phyloP scores from a whole-genome alignment of 92 coral and sea anemone genomes.

The Blastomussa wellsi region DNA sequence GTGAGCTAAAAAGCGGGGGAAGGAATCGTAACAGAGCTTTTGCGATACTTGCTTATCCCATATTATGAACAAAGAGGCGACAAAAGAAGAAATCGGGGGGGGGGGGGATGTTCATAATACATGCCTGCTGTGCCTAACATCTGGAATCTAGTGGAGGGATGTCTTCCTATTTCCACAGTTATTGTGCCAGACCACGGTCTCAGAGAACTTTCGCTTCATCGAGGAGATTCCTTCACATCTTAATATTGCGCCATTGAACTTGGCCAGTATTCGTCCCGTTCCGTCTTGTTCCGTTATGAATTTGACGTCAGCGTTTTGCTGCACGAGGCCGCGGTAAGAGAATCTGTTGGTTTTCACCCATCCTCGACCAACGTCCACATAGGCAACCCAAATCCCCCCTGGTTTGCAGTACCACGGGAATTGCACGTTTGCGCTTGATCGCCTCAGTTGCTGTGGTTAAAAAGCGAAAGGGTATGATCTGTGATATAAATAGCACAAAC shows the following conservation, averaged over 20 bases:
- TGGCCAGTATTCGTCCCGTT: slow-evolving; percentile 43
- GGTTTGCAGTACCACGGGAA: slow-evolving; percentile 48
- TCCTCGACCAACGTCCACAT: slow-evolving; percentile 33
- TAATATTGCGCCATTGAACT: slow-evolving; percentile 51
- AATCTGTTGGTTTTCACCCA: slow-evolving; percentile 15
- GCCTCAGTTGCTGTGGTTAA: slow-evolving; percentile 20
- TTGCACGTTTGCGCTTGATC: slow-evolving; percentile 21
- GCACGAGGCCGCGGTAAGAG: slow-evolving; percentile 43
- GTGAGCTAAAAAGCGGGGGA: too few relatives aligned
- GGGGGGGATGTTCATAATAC: background rate
- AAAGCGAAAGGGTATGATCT: background rate
- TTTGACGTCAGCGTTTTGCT: slow-evolving; percentile 51
- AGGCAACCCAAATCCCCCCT: slow-evolving; percentile 23
- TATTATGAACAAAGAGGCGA: background rate
- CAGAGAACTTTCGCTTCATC: slow-evolving; percentile 35
- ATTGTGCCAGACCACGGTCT: slow-evolving; percentile 59
- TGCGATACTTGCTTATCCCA: background rate
- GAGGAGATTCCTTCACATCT: slow-evolving; percentile 37
- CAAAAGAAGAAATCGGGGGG: too few relatives aligned
- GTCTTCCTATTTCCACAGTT: slow-evolving; percentile 43
- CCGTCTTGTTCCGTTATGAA: slow-evolving; percentile 66
- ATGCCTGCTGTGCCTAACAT: slow-evolving; percentile 60
- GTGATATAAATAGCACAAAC: too few relatives aligned
- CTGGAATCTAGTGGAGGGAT: slow-evolving; percentile 46
- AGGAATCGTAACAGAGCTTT: too few relatives aligned